Base-by-base conservation (phyloP, 1,140 invertebrate species). In the Diprion similis region DNA sequence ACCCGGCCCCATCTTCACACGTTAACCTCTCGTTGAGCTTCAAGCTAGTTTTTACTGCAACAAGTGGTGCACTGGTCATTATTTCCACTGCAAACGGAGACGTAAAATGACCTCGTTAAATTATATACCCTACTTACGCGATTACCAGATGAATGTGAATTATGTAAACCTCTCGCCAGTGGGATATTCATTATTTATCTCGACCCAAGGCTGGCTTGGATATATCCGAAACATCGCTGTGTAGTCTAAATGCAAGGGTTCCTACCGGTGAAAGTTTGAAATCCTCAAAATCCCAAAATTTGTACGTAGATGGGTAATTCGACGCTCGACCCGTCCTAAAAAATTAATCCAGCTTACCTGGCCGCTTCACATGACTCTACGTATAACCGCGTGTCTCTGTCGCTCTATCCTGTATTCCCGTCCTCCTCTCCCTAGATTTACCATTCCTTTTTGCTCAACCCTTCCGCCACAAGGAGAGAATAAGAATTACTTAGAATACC, bases 261-360 rank as follows among this genome's bases (percentile, higher is more conserved):
- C 24, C 24, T 37, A 37, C 24, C 24, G 24, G 24, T 37, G 51
- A 17, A 59, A 59, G 11, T 59, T 59, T 9, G 11, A 59, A 59
- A 59, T 59, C 51, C 51, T 8, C 51, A 59, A 59, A 59, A 59
- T 59, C 51, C 51, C 51, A 59, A 59, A 59, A 59, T 59, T 59
- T 59, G 51, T 59, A 15, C n/a, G 11, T 13, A 59, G 9, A 59
- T 13, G 51, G 51, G 11, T 59, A 59, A 59, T 15, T 15, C 24
- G 24, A 37, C 24, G 24, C 24, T 37, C 24, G 24, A 37, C 51
- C 24, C 51, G 51, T 13, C 11, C 51, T 15, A 59, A 59, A 59
- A 59, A 59, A 59, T 59, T 59, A 15, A 59, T 59, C n/a, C 51
- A 59, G 51, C 51, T 13, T 13, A 59, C 51, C 24, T 37, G 24